Base-by-base conservation (phyloP, 2,888 invertebrate species). In the Emmelina monodactyla region DNA sequence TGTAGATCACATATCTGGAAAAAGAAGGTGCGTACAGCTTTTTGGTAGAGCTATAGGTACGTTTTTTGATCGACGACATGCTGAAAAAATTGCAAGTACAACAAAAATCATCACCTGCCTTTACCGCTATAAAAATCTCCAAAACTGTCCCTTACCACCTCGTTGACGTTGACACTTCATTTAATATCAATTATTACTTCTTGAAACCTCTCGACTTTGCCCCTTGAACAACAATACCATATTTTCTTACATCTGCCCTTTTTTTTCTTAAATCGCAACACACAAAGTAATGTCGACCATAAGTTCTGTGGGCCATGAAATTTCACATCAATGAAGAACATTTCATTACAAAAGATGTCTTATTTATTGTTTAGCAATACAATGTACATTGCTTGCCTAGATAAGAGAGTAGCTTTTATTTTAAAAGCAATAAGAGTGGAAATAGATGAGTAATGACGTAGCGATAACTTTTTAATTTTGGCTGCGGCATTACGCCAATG, bases 111-210 rank as follows among this genome's bases (percentile, higher is more conserved):
- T n/a, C n/a, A n/a, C n/a, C n/a, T n/a, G n/a, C n/a, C n/a, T n/a
- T n/a, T n/a, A n/a, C n/a, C n/a, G n/a, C n/a, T n/a, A n/a, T n/a
- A n/a, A n/a, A n/a, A n/a, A n/a, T n/a, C n/a, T n/a, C n/a, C n/a
- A n/a, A n/a, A n/a, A n/a, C n/a, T n/a, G n/a, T n/a, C n/a, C n/a
- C n/a, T n/a, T n/a, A n/a, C n/a, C n/a, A n/a, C n/a, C n/a, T n/a
- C n/a, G n/a, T n/a, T n/a, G n/a, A 25, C 9, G n/a, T 3, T 25
- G n/a, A 37, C 37, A 40, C 37, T 40, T 40, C 37, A 40, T 40
- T 40, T 40, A 37, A 37, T 40, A 30, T 31, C 37, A 37, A 40
- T 40, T 40, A 40, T 40, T 37, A 35, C 32, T 13, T 31, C 32
- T 37, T 32, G 16, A 37, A 28, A 31, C 28, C 33, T 28, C 40